Conservation (phyloP, 2,797 vertebrate genomes). For the Sandelia bainsii region DNA sequence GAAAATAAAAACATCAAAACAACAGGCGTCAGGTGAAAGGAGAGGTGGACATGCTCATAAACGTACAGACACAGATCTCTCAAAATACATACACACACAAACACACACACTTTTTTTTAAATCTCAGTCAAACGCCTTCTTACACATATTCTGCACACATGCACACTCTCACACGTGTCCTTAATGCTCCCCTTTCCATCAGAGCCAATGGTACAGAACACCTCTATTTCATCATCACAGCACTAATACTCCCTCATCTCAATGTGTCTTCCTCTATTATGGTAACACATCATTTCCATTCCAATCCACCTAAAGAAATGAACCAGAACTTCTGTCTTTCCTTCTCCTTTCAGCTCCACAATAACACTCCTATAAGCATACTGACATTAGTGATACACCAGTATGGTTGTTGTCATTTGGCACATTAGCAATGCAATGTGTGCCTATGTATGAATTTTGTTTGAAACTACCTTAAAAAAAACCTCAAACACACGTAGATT, state of each 20-base stretch:
- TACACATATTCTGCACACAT: conserved; percentile 44
- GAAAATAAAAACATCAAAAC: conserved; percentile 60
- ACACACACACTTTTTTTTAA: conserved; percentile 22
- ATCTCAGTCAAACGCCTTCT: conserved; percentile 46
- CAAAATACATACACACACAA: conserved; percentile 20
- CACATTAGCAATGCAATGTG: conserved; percentile 58
- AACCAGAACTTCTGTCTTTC: conserved; percentile 72
- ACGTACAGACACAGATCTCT: conserved; percentile 40
- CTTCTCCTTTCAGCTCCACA: conserved; percentile 57
- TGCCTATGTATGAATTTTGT: conserved; percentile 51
- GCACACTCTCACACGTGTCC: conserved; percentile 25
- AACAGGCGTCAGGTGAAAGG: conserved; percentile 67
- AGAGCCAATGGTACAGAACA: conserved; percentile 81
- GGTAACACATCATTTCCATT: conserved; percentile 82
- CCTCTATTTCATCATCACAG: conserved; percentile 81
- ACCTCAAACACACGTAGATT: conserved; percentile 26
- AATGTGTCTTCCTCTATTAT: conserved; percentile 78
- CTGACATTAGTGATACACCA: conserved; percentile 69
- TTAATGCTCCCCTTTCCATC: conserved; percentile 77
- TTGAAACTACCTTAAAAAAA: conserved; percentile 50
- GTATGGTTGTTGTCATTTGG: conserved; percentile 66
- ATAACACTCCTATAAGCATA: conserved; percentile 70
- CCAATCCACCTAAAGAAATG: conserved; percentile 83
- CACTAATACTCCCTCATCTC: conserved; percentile 82
- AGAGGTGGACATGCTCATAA: conserved; percentile 62